Percentiles rank a stretch among this genome's conserved stretches.
phyloP scores from a whole-genome alignment of 1,140 invertebrate species.

The Cydia strobilella region DNA sequence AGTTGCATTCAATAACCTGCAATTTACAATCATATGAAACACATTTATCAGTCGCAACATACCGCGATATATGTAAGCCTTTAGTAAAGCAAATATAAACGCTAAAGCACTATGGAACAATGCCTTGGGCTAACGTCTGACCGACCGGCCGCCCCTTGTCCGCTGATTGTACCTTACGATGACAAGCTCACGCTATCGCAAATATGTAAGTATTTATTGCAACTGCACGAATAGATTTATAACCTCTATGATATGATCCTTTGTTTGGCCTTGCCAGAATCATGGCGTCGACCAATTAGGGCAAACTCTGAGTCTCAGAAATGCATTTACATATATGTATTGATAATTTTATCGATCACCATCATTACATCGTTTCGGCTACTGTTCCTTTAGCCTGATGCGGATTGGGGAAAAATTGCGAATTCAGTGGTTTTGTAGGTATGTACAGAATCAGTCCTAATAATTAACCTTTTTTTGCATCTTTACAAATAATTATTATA shows the following conservation, averaged over 20 bases:
- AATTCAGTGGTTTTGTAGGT: too few relatives aligned
- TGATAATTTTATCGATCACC: too few relatives aligned
- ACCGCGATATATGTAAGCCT: conserved; percentile 39
- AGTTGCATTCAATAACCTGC: conserved; percentile 38
- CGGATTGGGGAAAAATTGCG: too few relatives aligned
- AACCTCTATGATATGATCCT: conserved; percentile 41
- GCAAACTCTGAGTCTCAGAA: not conserved
- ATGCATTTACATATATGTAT: not conserved
- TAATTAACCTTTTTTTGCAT: not conserved
- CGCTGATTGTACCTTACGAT: conserved; percentile 75
- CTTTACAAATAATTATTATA: too few relatives aligned
- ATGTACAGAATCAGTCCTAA: not conserved
- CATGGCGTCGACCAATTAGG: not conserved
- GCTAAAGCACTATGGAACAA: conserved; percentile 60
- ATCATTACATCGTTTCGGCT: too few relatives aligned
- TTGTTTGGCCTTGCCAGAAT: conserved; percentile 36
- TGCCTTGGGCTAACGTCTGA: conserved; percentile 55
- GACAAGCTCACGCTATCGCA: conserved; percentile 69
- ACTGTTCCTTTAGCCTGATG: too few relatives aligned
- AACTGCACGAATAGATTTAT: conserved; percentile 43
- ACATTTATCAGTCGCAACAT: conserved; percentile 41
- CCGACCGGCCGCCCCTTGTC: conserved; percentile 54
- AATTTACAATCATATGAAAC: conserved; percentile 41
- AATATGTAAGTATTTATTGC: conserved; percentile 75
- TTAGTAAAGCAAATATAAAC: conserved; percentile 54